Conservation (phyloP, 2,888 invertebrate species). For the Agrilus mali region DNA sequence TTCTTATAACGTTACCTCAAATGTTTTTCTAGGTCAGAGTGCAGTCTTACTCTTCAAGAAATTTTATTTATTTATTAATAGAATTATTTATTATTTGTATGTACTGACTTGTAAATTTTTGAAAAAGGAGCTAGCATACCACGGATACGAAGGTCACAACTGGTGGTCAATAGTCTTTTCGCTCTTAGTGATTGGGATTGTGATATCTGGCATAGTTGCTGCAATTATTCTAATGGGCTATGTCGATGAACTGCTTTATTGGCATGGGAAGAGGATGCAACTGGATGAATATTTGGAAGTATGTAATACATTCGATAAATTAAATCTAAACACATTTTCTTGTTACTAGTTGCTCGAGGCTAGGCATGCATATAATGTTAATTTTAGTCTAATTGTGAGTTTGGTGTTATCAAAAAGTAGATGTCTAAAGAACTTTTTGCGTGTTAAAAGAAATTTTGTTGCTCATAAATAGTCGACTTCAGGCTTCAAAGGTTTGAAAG, state of each 20-base stretch:
- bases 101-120: conserved; percentile 9
- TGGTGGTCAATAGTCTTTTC: conserved; percentile 83
- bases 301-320: no score
- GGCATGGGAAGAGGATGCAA: conserved; percentile 78
- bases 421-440: not conserved
- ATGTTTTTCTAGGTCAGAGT: no score
- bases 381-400: no score
- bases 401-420: not conserved
- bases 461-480: no score
- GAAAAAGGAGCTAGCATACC: conserved; percentile 62
- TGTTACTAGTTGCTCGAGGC: not conserved
- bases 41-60: no score
- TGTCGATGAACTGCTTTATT: conserved; percentile 79
- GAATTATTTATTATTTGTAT: no score
- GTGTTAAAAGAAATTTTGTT: no score
- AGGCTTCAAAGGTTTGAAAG: conserved; percentile 35
- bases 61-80: no score
- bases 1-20: no score
- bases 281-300: conserved; percentile 73
- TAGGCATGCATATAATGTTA: no score
- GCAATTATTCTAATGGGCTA: conserved; percentile 82
- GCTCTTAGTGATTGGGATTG: conserved; percentile 73
- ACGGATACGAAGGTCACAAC: conserved; percentile 69
- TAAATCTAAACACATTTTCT: no score
- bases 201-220: conserved; percentile 77